Evolutionary conservation across 2,797 vertebrate species (phyloP), one percentile per base, ranked within the genome.

Genomic region (Pelobates cultripes): DNA sequence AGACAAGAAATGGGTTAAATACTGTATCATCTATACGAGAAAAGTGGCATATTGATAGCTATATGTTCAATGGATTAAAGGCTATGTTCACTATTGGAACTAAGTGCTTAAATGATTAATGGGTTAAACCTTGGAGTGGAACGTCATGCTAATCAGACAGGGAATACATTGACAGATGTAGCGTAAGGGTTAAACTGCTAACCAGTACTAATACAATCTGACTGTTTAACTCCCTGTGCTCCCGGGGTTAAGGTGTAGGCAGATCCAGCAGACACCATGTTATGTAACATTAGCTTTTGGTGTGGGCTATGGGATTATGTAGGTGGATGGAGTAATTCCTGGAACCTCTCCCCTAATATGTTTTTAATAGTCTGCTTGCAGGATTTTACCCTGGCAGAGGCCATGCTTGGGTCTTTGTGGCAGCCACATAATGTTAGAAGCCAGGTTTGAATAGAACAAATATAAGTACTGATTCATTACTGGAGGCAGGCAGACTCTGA

Each of bases 291-390:
- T 83, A 69, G 63, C 55, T 74, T 47, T 44, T 70, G 45, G 67
- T 75, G 71, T 66, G 66, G 72, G 63, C 78, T 78, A 12, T 71
- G 17, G 77, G 77, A 84, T 70, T 84, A 74, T 47, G 82, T 79
- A 77, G 82, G 82, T 66, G 73, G 63, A 55, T 64, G 13, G 61
- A 79, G 74, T 63, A 68, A 79, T 84, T 84, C 82, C 82, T 75
- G 82, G 82, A 84, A 84, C 64, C 70, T 69, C 73, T 73, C 72
- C 70, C 61, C 17, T 63, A 51, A 64, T 74, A 63, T 63, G 74
- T 53, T 74, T 78, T 84, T 84, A 84, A 84, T 75, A 75, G 77
- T n/a, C 77, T 79, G 82, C 77, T 75, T 75, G 78, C 61, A 71
- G 82, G 78, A 74, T 73, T 66, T 78, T 75, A 70, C 77, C 66